These are phyloP conservation scores for Myotis davidii DNA, from an alignment of 2,113 vertebrate species.

Conservation along the genomic window DNA sequence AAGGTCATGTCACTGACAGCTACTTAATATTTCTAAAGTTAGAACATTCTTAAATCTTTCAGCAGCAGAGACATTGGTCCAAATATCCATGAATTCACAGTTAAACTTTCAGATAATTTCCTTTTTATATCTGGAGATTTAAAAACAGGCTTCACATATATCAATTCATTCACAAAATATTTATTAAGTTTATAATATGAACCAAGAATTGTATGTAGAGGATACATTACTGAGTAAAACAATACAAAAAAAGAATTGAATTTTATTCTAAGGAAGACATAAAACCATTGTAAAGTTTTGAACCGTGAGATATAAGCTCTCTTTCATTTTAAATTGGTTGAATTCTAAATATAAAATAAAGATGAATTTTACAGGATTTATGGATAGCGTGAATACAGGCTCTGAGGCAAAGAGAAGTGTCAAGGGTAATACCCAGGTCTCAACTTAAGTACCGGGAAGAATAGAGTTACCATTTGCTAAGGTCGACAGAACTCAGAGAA, in stretches of 20 bases:
- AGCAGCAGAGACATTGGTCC: neutral
- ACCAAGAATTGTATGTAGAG: neutral
- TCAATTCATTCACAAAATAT: conserved; percentile 1
- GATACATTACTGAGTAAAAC: neutral
- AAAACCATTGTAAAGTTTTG: neutral
- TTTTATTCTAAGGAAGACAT: neutral
- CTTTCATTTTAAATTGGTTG: neutral
- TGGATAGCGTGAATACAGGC: neutral
- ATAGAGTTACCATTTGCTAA: neutral
- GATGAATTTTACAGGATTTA: neutral
- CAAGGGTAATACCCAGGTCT: neutral
- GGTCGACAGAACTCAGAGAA: neutral
- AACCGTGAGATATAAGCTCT: neutral
- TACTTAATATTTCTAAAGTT: conserved; percentile 39
- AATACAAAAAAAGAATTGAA: neutral
- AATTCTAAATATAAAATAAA: conserved; percentile 36
- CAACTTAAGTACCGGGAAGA: neutral
- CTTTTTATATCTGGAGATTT: neutral
- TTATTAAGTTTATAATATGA: neutral
- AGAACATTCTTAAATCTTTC: neutral
- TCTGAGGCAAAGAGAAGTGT: neutral
- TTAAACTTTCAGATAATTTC: neutral
- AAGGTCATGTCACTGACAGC: neutral
- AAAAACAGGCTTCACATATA: neutral
- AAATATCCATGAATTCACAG: neutral